Evolutionary conservation across 1,140 invertebrate species (phyloP).

Genomic region (Plutomurus gul): DNA sequence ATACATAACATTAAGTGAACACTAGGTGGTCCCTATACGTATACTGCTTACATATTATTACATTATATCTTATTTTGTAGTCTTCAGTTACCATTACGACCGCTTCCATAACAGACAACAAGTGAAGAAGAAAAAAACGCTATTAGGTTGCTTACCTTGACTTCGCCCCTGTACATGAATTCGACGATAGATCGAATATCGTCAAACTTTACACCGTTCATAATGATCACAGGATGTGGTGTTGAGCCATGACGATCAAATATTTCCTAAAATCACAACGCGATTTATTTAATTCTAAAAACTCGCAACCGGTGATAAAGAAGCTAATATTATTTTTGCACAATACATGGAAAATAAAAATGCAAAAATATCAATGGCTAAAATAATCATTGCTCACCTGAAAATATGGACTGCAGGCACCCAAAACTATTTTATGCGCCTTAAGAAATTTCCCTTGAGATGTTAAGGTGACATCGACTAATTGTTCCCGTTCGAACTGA

Average conservation of each 20-base stretch:
- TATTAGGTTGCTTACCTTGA: slow-evolving; percentile 57
- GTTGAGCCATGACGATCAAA: slow-evolving; percentile 58
- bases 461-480: slow-evolving; percentile 66
- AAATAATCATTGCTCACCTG: slow-evolving; percentile 56
- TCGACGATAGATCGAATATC: slow-evolving; percentile 62
- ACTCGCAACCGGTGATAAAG: too few species aligned
- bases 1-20: too few species aligned
- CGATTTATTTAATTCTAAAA: too few species aligned
- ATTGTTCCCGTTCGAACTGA: slow-evolving; percentile 60
- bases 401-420: slow-evolving; percentile 66
- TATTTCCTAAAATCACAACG: slow-evolving; percentile 56
- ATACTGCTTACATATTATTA: too few species aligned
- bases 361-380: too few species aligned
- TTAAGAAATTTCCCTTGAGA: slow-evolving; percentile 64
- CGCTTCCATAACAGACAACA: too few species aligned
- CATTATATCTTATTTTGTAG: too few species aligned
- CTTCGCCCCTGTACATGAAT: slow-evolving; percentile 65
- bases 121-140: slow-evolving; percentile 3
- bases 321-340: too few species aligned
- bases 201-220: slow-evolving; percentile 60
- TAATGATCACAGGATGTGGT: slow-evolving; percentile 62
- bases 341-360: not conserved
- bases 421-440: slow-evolving; percentile 65
- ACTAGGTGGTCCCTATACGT: too few species aligned
- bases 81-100: too few species aligned